Base-by-base conservation (phyloP, 2,888 invertebrate genomes). In the Calliphora vomitoria region DNA sequence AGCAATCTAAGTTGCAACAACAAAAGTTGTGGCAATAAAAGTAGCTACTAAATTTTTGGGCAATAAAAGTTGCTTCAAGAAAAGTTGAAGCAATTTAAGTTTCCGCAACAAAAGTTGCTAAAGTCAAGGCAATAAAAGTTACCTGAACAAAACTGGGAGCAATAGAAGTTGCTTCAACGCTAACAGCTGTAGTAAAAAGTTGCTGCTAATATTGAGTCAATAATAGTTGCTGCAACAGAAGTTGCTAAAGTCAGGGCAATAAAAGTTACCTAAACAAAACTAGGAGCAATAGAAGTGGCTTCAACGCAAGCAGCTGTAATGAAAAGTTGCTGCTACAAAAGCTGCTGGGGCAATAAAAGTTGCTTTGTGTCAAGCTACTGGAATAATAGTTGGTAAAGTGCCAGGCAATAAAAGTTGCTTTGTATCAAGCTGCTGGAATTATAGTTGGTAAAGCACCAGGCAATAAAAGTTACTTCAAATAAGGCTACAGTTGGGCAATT, bases 61-160 rank as follows among this genome's bases (percentile, higher is more conserved):
- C 50, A 69, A 72, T 38, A 3, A 6, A 20, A 55, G 38, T 72
- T 72, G 38, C 55, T 72, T 5, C 35, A 38, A 71, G 3, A n/a
- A 53, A 60, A 60, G 31, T 60, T 60, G 53, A 1, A 18, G 18
- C 35, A 35, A 55, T 18, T 18, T n/a, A 2, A n/a, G 4, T 53
- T 53, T n/a, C 15, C n/a, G n/a, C 50, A 1, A n/a, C 35, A 6
- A n/a, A 71, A 25, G 25, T 25, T 25, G 25, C 25, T 15, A 20
- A 68, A 68, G 68, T 15, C 2, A 8, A 41, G 41, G 8, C 41
- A 8, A 6, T 8, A 8, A 8, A 41, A 41, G 11, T 41, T 47
- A 13, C 47, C 13, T 47, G 3, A 47, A 15, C 1, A 4, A 11
- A 13, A 25, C 25, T 25, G 25, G 2, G 2, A 2, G 25, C 58